Base-by-base conservation (phyloP, 2,113 vertebrate genomes). In the Syrmaticus mikado region DNA sequence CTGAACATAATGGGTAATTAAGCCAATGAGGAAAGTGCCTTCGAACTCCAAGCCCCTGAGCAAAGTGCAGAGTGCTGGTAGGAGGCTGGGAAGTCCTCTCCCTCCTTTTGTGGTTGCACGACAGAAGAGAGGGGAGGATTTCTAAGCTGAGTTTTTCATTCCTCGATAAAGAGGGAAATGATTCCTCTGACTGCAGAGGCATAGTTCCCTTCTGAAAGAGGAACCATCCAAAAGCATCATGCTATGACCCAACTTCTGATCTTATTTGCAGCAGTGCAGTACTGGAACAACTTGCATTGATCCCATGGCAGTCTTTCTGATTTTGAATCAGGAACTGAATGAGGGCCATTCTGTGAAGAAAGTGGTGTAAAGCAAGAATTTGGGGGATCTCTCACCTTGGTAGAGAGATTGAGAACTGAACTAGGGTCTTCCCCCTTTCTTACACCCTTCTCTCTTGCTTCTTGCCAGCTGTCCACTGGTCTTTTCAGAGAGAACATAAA, bases 181-280 rank as follows among this genome's bases (percentile, higher is more conserved):
- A 84, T 78, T 85, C 13, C 53, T 40, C 40, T 75, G 48, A 25
- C 65, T 90, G 45, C 48, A 84, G 61, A 72, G 48, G 48, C 28
- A 38, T 11, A 5, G 30, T 75, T 94, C 65, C 76, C 53, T 84
- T 91, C 66, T 86, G 70, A 92, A 90, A 83, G 85, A 84, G 82
- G 90, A 95, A 96, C 68, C 70, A 53, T 73, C 52, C 62, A 41
- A 66, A 87, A 1, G 2, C 52, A 28, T 72, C 73, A 86, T 2
- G 4, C 34, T 28, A 7, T 0, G 3, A n/a, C 38, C 61, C 87
- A 83, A n/a, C 36, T 91, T 64, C 64, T 50, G 67, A 76, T 45
- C 61, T 70, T 66, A 77, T 73, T 77, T 79, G 46, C 72, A 92
- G 60, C 72, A 58, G 66, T 1, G 1, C 30, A 83, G 53, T 53